These are phyloP conservation scores for Galbula dea DNA, from an alignment of 2,113 vertebrate genomes.

Conservation along the genomic window DNA sequence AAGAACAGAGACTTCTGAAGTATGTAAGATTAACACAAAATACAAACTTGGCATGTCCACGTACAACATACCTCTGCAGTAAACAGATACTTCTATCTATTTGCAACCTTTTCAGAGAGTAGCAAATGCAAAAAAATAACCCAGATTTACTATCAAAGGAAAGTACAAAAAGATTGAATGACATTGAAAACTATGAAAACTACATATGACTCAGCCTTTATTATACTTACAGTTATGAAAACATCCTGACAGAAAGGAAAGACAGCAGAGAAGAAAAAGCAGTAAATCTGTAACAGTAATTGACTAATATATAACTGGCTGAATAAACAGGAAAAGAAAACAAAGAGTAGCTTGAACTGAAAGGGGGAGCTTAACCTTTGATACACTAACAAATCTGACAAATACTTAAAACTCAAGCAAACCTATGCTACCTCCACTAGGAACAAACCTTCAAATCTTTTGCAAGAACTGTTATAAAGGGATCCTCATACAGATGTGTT, in stretches of 20 bases:
- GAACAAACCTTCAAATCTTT: slow-evolving; percentile 1
- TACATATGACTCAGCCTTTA: not conserved
- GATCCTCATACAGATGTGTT: not conserved
- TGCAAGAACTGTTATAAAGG: not conserved
- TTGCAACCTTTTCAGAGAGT: not conserved
- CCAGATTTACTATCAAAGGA: not conserved
- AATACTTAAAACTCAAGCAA: slow-evolving; percentile 34
- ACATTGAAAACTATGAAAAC: not conserved
- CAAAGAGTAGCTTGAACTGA: slow-evolving; percentile 54
- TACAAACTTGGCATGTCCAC: not conserved
- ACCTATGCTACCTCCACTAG: not conserved
- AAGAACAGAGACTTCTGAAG: not conserved
- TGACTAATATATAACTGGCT: slow-evolving; percentile 62
- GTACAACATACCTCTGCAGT: not conserved
- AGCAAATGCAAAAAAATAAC: not conserved
- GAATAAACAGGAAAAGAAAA: slow-evolving; percentile 64
- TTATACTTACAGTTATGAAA: not conserved
- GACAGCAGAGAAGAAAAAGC: not conserved
- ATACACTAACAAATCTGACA: slow-evolving; percentile 55
- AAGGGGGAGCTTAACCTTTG: slow-evolving; percentile 63
- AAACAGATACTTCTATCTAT: not conserved
- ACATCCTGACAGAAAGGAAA: not conserved
- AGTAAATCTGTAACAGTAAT: slow-evolving; percentile 61
- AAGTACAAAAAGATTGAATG: not conserved
- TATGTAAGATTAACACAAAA: not conserved